These are phyloP conservation scores for Lacanobia wlatinum DNA, from an alignment of 2,888 invertebrate genomes.

Conservation along the genomic window DNA sequence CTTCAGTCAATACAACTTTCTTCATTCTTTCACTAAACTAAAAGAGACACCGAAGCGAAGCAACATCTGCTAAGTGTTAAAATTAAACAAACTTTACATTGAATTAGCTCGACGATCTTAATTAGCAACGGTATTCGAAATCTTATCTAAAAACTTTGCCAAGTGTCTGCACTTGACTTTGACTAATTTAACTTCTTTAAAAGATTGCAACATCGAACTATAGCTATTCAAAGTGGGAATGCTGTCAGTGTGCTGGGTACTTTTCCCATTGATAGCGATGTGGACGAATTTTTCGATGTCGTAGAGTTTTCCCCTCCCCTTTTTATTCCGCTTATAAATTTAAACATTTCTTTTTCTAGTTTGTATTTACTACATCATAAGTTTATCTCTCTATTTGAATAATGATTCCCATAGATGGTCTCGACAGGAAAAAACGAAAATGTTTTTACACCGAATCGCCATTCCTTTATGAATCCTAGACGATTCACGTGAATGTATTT, in stretches of 20 bases:
- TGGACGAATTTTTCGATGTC: too few relatives aligned
- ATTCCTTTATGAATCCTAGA: background rate
- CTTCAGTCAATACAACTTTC: background rate
- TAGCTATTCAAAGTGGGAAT: too few relatives aligned
- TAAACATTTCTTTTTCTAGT: too few relatives aligned
- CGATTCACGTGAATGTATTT: background rate
- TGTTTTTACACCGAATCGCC: too few relatives aligned
- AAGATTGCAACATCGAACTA: constrained; percentile 19
- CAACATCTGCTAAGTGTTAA: constrained; percentile 47
- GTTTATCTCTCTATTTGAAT: too few relatives aligned
- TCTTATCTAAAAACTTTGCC: constrained; percentile 45
- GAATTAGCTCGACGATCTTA: constrained; percentile 45
- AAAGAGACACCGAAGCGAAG: constrained; percentile 25
- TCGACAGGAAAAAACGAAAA: too few relatives aligned
- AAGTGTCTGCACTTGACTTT: constrained; percentile 21
- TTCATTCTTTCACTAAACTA: constrained; percentile 4
- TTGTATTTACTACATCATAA: too few relatives aligned
- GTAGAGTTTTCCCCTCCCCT: too few relatives aligned
- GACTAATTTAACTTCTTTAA: constrained; percentile 35
- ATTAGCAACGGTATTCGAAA: constrained; percentile 43
- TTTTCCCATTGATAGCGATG: too few relatives aligned
- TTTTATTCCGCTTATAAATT: too few relatives aligned
- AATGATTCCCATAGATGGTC: too few relatives aligned
- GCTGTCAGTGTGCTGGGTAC: too few relatives aligned
- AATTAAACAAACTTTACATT: constrained; percentile 49